Evolutionary conservation across 2,113 vertebrate genomes (phyloP).

Genomic region (Spea bombifrons): DNA sequence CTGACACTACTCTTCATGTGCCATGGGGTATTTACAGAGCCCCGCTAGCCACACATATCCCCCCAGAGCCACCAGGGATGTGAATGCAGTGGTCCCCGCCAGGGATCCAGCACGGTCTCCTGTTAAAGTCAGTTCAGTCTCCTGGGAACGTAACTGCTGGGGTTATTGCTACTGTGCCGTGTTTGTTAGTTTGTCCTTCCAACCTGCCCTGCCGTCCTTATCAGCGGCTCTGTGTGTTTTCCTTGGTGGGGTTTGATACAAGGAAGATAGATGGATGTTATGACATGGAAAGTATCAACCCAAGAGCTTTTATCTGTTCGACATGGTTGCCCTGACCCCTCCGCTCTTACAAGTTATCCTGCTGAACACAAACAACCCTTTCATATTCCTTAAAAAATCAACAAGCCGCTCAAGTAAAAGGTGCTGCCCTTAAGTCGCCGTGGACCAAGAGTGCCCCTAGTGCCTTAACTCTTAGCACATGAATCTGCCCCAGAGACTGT

Average conservation of each 20-base stretch:
- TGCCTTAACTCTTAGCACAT: too few relatives aligned
- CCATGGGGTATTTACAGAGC: too few relatives aligned
- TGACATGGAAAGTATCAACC: conserved; percentile 96
- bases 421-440: neutral
- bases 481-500: too few relatives aligned
- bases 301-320: conserved; percentile 80
- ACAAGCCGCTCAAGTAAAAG: neutral
- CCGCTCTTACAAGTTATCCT: conserved; percentile 51
- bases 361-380: conserved; percentile 9
- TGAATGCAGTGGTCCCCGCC: too few relatives aligned
- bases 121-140: neutral
- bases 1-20: too few relatives aligned
- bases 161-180: conserved; percentile 34
- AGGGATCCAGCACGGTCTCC: neutral
- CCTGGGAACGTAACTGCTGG: conserved; percentile 36
- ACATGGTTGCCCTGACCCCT: conserved; percentile 80
- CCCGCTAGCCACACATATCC: too few relatives aligned
- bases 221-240: conserved; percentile 84
- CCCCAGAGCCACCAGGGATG: too few relatives aligned
- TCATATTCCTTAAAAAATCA: neutral
- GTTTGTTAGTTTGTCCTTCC: conserved; percentile 41
- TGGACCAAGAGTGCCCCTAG: neutral
- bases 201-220: conserved; percentile 80
- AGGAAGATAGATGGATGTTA: conserved; percentile 93
- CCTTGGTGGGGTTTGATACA: conserved; percentile 95